Evolutionary conservation across 92 coral and sea anemone species (phyloP), one percentile per base, ranked within the genome.

Genomic region (Paragorgia papillata): DNA sequence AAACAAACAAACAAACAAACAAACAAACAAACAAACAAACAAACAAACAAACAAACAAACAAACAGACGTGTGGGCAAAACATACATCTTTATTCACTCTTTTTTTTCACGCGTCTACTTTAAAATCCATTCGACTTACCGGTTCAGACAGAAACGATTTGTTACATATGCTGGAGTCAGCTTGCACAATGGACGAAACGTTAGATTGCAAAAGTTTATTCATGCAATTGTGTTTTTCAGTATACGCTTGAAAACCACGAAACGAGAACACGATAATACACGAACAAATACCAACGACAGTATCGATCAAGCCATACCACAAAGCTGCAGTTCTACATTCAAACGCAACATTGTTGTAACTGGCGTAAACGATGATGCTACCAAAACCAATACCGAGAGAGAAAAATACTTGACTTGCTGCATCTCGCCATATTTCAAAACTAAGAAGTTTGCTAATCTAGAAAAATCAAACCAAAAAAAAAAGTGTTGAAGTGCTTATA

Each of bases 361-460:
- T 92, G 67, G 97, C 89, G 56, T 87, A 92, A 57, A 94, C 91
- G 25, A 90, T 79, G 68, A 92, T 90, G 3, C 90, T 88, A 31
- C 97, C 97, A 69, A 87, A 92, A 0, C 96, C 97, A 65, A 92
- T 74, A n/a, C 97, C 97, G 78, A 92, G 80, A 24, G 92, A 87
- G 90, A 90, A 92, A 83, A 92, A 92, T 81, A 92, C 90, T 86
- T 92, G 97, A 20, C 92, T 92, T 15, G 97, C 97, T 58, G 97
- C 97, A 57, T 92, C 97, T 43, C 88, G 96, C 97, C 97, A 92
- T n/a, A 92, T 89, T 48, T 90, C 84, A 62, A 94, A 89, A 76
- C 84, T 94, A 58, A 84, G 87, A 33, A 92, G 84, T 28, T 87
- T 85, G 66, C 90, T 91, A 89, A 94, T 87, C 97, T 92, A 85